These are phyloP conservation scores for Biston stratarius DNA, from an alignment of 2,888 invertebrate species.

Conservation along the genomic window DNA sequence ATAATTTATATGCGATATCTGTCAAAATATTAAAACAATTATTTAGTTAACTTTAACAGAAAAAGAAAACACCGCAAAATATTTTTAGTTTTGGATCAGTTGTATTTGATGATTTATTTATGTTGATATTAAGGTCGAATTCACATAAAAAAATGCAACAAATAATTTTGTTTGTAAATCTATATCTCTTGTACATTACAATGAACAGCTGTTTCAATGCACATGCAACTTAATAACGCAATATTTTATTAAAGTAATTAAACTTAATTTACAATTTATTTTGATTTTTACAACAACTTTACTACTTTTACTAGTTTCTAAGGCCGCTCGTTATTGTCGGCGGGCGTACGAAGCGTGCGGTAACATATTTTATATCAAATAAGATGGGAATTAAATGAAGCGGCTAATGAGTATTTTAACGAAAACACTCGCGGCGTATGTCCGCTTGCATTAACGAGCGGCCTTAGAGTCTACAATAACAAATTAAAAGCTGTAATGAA, in stretches of 20 bases:
- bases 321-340: neutral
- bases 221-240: neutral
- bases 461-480: neutral
- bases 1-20: constrained; percentile 41
- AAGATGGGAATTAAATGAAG: neutral
- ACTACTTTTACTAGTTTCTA: neutral
- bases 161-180: neutral
- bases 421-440: neutral
- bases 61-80: constrained; percentile 1
- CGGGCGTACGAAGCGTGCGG: neutral
- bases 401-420: neutral
- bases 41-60: constrained; percentile 4
- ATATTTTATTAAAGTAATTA: neutral
- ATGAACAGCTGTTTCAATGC: neutral
- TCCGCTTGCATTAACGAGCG: neutral
- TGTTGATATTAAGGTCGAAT: constrained; percentile 12
- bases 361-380: neutral
- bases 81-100: constrained; percentile 2
- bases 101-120: constrained; percentile 12
- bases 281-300: neutral
- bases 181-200: neutral
- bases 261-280: neutral
- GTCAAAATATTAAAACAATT: constrained; percentile 29
- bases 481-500: neutral
- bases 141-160: constrained; percentile 7